Evolutionary conservation across 2,113 vertebrate species (phyloP).

Genomic region (Melanerpes formicivorus): DNA sequence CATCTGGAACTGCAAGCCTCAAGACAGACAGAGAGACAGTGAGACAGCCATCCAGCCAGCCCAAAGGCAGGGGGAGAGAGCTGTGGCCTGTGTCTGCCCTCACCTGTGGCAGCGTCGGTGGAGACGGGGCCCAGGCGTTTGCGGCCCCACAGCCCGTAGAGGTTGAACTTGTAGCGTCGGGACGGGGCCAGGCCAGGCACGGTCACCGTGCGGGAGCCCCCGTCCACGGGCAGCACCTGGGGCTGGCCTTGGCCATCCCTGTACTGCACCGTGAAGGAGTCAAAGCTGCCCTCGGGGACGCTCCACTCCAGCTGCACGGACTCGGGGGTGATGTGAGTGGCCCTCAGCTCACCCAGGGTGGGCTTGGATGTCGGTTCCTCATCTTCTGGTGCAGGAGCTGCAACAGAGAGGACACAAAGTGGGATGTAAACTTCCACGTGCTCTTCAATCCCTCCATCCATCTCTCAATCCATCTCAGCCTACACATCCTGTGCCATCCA

Average conservation of each 20-base stretch:
- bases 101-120: constrained; percentile 17
- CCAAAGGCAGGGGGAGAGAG: no score
- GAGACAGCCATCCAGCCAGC: no score
- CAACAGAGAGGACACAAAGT: no score
- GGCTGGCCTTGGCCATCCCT: background rate
- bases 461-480: no score
- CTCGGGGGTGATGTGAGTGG: background rate
- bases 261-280: constrained; percentile 54
- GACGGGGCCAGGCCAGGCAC: background rate
- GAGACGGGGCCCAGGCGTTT: background rate
- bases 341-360: background rate
- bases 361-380: background rate
- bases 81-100: no score
- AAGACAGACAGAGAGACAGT: no score
- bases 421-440: no score
- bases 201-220: background rate
- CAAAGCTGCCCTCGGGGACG: constrained; percentile 39
- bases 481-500: no score
- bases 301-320: constrained; percentile 24
- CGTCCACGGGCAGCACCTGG: background rate
- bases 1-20: no score
- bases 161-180: constrained; percentile 69
- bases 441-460: no score
- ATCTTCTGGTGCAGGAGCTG: background rate
- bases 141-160: constrained; percentile 40